Conservation (phyloP, 2,113 vertebrate genomes). For the Sitta europaea region DNA sequence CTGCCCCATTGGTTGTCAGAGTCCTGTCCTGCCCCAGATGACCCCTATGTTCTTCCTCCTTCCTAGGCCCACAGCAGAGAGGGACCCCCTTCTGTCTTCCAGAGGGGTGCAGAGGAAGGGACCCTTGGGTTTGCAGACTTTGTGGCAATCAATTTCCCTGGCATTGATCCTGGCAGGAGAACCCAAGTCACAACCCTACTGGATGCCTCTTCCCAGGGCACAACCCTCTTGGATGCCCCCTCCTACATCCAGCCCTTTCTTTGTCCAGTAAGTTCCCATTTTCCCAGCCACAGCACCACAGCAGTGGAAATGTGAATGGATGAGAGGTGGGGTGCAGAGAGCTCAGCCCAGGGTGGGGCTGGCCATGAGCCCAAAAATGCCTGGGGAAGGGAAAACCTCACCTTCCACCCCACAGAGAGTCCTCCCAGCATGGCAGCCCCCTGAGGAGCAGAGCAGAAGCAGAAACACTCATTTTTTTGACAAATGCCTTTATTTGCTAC, state of each 20-base stretch:
- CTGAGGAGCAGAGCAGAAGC: neutral
- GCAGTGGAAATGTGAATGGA: neutral
- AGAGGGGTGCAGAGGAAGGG: neutral
- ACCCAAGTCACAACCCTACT: neutral
- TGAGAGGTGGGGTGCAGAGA: neutral
- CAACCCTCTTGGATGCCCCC: neutral
- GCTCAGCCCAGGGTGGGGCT: neutral
- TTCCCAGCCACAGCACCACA: neutral
- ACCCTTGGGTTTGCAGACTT: neutral
- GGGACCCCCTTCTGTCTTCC: neutral
- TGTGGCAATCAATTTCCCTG: neutral
- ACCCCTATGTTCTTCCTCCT: neutral
- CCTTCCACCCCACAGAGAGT: neutral
- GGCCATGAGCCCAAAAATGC: neutral
- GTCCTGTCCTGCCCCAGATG: fast-evolving
- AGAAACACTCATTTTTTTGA: slow-evolving; percentile 13
- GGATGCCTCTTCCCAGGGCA: neutral
- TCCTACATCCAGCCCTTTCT: neutral
- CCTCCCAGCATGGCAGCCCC: neutral
- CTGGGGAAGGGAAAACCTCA: neutral
- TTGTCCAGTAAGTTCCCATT: neutral
- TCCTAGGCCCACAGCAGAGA: neutral
- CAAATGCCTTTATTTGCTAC: slow-evolving; percentile 74
- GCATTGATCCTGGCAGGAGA: neutral
- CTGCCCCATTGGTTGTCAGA: neutral